These are phyloP conservation scores for Tinea semifulvella DNA, from an alignment of 2,888 invertebrate species.

Conservation along the genomic window DNA sequence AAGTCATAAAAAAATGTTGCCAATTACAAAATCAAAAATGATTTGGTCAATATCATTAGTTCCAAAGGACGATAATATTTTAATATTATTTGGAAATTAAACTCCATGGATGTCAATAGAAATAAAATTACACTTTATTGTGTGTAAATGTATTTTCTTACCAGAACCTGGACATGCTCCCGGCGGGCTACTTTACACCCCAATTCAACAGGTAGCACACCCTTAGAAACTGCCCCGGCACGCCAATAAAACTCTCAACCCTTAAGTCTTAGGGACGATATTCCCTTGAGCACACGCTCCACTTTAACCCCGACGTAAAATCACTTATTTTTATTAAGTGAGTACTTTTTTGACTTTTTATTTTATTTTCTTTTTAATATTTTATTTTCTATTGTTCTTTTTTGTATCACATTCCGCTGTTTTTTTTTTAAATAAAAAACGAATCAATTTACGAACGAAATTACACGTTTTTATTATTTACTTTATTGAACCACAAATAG, in stretches of 20 bases:
- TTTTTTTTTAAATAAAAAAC: no score
- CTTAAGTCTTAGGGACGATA: background rate
- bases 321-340: background rate
- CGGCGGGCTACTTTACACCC: constrained; percentile 32
- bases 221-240: background rate
- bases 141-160: constrained; percentile 27
- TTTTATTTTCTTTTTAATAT: background rate
- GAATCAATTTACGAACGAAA: no score
- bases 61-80: no score
- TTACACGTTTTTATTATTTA: no score
- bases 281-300: background rate
- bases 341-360: background rate
- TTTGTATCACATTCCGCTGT: no score
- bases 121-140: constrained; percentile 2
- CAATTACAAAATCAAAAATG: no score
- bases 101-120: no score
- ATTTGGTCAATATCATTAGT: no score
- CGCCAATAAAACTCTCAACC: background rate
- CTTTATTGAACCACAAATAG: no score
- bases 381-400: background rate
- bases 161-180: constrained; percentile 55
- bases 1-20: no score
- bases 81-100: no score
- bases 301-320: background rate
- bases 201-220: constrained; percentile 58